Percentiles rank a stretch among this genome's conserved stretches.
phyloP scores from a whole-genome alignment of 37 sponge, comb jelly and placozoan genomes.

The Crambe crambe region DNA sequence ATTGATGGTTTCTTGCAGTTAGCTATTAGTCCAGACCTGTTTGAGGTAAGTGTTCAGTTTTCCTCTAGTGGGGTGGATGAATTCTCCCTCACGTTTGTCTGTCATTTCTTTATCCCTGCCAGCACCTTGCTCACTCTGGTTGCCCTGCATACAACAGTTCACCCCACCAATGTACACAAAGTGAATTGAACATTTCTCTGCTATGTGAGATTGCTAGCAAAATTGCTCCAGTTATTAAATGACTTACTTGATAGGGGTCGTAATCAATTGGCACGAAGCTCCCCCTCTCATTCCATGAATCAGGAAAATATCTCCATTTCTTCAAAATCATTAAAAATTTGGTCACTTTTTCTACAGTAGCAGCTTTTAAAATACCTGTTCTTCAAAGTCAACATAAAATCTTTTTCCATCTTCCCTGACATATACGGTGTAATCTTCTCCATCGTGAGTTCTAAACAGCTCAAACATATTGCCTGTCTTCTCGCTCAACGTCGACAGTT shows the following conservation, averaged over 20 bases:
- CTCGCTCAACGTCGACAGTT: slow-evolving; percentile 4
- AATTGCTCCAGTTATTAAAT: background rate
- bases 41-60: slow-evolving; percentile 50
- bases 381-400: slow-evolving; percentile 82
- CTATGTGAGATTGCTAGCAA: too few relatives aligned
- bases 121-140: background rate
- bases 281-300: slow-evolving; percentile 42
- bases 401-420: slow-evolving; percentile 73
- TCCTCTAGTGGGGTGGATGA: slow-evolving; percentile 68
- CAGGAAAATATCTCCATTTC: slow-evolving; percentile 50
- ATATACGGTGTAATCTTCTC: slow-evolving; percentile 72
- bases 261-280: slow-evolving; percentile 30
- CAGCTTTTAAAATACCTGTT: too few relatives aligned
- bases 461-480: slow-evolving; percentile 56
- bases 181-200: too few relatives aligned
- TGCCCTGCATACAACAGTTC: background rate
- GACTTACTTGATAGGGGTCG: slow-evolving; percentile 36
- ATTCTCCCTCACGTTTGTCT: slow-evolving; percentile 41
- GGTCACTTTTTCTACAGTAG: background rate
- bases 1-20: too few relatives aligned
- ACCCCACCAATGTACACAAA: too few relatives aligned
- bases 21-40: too few relatives aligned
- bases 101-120: slow-evolving; percentile 13
- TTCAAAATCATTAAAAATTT: too few relatives aligned
- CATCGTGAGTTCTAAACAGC: slow-evolving; percentile 51